These are phyloP conservation scores for Aphaenogaster rudis DNA, from an alignment of 1,140 invertebrate species.

Conservation along the genomic window DNA sequence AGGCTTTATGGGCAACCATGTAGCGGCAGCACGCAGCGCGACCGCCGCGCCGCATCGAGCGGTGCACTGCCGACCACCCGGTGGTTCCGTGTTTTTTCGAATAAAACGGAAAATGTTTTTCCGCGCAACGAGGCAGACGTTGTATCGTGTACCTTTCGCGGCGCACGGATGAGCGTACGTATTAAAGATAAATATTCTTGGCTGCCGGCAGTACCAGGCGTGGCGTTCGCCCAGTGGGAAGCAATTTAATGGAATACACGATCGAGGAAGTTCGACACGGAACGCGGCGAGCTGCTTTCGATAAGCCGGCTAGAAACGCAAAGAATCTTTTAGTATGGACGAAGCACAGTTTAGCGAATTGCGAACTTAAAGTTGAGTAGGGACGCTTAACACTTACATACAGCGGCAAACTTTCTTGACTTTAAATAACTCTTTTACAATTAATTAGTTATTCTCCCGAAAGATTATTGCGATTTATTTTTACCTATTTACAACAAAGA, in stretches of 20 bases:
- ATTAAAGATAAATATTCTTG: slow-evolving; percentile 66
- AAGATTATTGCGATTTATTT: background rate
- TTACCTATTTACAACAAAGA: background rate
- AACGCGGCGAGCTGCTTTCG: slow-evolving; percentile 38
- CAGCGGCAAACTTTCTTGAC: background rate
- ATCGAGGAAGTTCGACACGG: slow-evolving; percentile 52
- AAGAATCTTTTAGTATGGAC: slow-evolving; percentile 46
- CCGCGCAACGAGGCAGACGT: slow-evolving; percentile 57
- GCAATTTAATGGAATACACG: slow-evolving; percentile 63
- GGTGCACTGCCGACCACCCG: slow-evolving; percentile 35
- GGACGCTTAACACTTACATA: slow-evolving; percentile 16
- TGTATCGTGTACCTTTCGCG: slow-evolving; percentile 46
- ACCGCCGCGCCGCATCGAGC: slow-evolving; percentile 39
- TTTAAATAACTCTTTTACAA: background rate
- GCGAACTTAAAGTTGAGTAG: background rate
- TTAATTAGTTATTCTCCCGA: slow-evolving; percentile 14
- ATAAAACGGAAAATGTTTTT: slow-evolving; percentile 58
- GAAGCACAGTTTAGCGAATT: slow-evolving; percentile 31
- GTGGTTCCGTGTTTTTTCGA: slow-evolving; percentile 60
- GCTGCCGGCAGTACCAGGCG: slow-evolving; percentile 51
- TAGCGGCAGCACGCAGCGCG: slow-evolving; percentile 59
- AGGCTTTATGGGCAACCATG: slow-evolving; percentile 63
- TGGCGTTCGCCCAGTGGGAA: slow-evolving; percentile 51
- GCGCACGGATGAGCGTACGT: slow-evolving; percentile 59
- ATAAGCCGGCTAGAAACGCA: slow-evolving; percentile 61